These are phyloP conservation scores for Mastomys coucha DNA, from an alignment of 2,113 vertebrate genomes.

Conservation along the genomic window DNA sequence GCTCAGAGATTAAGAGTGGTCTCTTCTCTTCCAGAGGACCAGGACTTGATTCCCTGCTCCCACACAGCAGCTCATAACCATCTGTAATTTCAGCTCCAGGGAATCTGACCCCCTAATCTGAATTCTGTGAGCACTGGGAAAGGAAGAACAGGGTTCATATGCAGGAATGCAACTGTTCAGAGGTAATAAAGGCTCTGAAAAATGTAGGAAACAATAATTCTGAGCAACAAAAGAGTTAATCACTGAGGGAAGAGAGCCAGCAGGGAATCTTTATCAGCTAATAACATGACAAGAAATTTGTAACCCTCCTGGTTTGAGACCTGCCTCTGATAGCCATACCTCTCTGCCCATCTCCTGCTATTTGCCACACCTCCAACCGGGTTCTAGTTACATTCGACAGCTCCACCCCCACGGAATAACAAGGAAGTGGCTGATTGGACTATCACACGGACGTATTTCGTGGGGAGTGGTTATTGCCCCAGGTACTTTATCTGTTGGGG, in stretches of 20 bases:
- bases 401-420: too few relatives aligned
- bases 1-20: not conserved
- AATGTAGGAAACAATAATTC: not conserved
- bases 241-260: too few relatives aligned
- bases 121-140: not conserved
- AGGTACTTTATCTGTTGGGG: too few relatives aligned
- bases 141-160: not conserved
- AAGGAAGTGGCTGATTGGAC: too few relatives aligned
- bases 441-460: too few relatives aligned
- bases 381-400: too few relatives aligned
- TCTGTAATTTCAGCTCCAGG: not conserved
- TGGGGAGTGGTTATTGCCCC: too few relatives aligned
- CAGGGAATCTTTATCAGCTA: not conserved
- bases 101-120: not conserved
- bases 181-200: not conserved
- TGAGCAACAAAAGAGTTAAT: not conserved
- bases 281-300: not conserved
- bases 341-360: too few relatives aligned
- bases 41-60: not conserved
- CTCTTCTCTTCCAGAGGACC: not conserved
- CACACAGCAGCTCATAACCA: not conserved
- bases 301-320: too few relatives aligned
- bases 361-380: too few relatives aligned
- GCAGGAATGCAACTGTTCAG: not conserved
- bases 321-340: too few relatives aligned